Evolutionary conservation across 2,797 vertebrate genomes (phyloP), one percentile per base, ranked within the genome.

Genomic region (Cheirogaleus major): DNA sequence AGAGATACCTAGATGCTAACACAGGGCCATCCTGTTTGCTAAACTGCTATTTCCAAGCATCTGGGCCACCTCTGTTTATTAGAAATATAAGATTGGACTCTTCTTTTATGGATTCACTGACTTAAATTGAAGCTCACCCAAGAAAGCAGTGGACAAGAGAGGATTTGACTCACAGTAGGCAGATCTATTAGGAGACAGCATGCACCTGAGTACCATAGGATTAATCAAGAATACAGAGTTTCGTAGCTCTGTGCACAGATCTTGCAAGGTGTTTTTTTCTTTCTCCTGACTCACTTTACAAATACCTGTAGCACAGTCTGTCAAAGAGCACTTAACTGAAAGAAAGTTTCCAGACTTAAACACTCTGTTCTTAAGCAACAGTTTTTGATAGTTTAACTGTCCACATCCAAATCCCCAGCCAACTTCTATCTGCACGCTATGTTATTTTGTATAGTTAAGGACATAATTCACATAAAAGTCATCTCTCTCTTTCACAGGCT

Each of bases 321-420:
- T 0, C 5, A 69, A 75, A 87, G n/a, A 91, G 63, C 59, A 76
- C 9, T 63, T 52, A 57, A 5, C 0, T 85, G 61, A 81, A 93
- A 70, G 86, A 50, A 92, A 89, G 22, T 45, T 75, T 83, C 52
- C 95, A 76, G 48, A 92, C 48, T 17, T 84, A 94, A 80, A 98
- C 67, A 73, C 59, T 84, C 85, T 96, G 1, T 65, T 91, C 55
- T 75, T 75, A 72, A 85, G 30, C 8, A 45, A 73, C 5, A 4
- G 15, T 20, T n/a, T 94, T 78, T 91, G 52, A 93, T 94, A 93
- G 10, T 83, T 82, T 88, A 96, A 93, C 78, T 76, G 15, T 30
- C 75, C 43, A 73, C 75, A 96, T 84, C 75, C 95, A 97, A 96
- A 96, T 25, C 93, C 43, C 67, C 22, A 57, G 18, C 13, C 89